Conservation (phyloP, 2,797 vertebrate genomes). For the Poeciliopsis presidionis region DNA sequence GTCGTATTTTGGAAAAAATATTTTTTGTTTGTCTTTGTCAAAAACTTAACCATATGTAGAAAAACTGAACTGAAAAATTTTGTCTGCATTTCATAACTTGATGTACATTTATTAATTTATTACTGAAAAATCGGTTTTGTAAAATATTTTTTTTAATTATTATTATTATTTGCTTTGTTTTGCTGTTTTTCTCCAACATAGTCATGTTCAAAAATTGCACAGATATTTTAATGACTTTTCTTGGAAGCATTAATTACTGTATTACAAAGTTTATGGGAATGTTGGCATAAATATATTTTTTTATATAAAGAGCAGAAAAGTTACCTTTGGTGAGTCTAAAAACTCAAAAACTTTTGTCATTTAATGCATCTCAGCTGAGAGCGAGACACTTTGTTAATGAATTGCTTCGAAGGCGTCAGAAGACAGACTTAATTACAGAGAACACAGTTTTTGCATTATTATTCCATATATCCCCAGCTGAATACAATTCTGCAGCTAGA, state of each 20-base stretch:
- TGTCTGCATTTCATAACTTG: too few species aligned
- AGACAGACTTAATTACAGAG: constrained; percentile 84
- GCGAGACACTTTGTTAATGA: constrained; percentile 80
- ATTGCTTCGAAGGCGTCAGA: constrained; percentile 83
- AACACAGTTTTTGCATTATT: constrained; percentile 78
- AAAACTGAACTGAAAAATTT: too few species aligned
- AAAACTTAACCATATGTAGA: too few species aligned
- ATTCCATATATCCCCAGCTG: constrained; percentile 79
- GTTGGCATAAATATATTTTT: constrained; percentile 73
- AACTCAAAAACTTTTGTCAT: constrained; percentile 72
- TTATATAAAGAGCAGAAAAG: constrained; percentile 54
- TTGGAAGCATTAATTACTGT: constrained; percentile 67
- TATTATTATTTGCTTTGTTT: background rate
- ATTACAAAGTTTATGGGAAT: constrained; percentile 71
- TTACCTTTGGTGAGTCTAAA: constrained; percentile 68
- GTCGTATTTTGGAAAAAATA: too few species aligned
- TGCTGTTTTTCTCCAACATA: background rate
- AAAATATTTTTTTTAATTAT: background rate
- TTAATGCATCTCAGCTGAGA: constrained; percentile 78
- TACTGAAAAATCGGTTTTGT: too few species aligned
- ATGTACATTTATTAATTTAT: too few species aligned
- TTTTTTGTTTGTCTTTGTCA: too few species aligned
- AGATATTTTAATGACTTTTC: constrained; percentile 67
- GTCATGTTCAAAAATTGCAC: constrained; percentile 24
- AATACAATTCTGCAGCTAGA: constrained; percentile 76